Conservation (phyloP, 2,888 invertebrate genomes). For the Eupeodes luniger region DNA sequence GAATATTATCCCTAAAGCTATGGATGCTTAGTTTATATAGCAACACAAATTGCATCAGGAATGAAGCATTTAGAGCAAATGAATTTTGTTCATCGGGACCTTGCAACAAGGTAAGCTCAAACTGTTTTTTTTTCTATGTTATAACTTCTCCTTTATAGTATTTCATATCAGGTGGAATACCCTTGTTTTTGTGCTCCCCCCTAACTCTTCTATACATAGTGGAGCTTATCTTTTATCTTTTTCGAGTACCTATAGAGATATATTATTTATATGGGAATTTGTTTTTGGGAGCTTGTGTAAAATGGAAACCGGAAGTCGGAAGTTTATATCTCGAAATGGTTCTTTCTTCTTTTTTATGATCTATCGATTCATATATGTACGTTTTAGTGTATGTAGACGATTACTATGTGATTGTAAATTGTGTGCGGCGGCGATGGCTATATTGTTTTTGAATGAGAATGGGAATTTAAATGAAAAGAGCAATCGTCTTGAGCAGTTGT, state of each 20-base stretch:
- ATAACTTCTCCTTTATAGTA: slow-evolving; percentile 33
- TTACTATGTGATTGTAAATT: background rate
- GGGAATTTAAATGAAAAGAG: slow-evolving; percentile 37
- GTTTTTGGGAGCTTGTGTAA: slow-evolving; percentile 28
- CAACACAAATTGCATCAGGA: slow-evolving; percentile 94
- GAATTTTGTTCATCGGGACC: slow-evolving; percentile 93
- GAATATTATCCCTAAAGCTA: slow-evolving; percentile 86
- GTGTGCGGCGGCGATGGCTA: background rate
- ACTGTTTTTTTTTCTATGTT: slow-evolving; percentile 39
- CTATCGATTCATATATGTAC: slow-evolving; percentile 24
- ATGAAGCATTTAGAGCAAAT: slow-evolving; percentile 95
- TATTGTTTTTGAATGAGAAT: slow-evolving; percentile 29
- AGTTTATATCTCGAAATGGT: slow-evolving; percentile 33
- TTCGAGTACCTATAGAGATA: background rate
- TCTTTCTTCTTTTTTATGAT: slow-evolving; percentile 20
- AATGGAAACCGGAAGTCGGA: slow-evolving; percentile 51
- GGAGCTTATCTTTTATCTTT: slow-evolving; percentile 26
- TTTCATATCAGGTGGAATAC: background rate
- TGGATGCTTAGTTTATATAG: slow-evolving; percentile 93
- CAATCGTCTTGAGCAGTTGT: background rate
- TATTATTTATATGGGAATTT: slow-evolving; percentile 27
- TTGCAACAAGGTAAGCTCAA: slow-evolving; percentile 89
- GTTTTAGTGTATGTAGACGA: background rate
- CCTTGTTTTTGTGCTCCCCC: background rate
- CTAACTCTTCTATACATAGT: background rate